phyloP scores from a whole-genome alignment of 2,113 vertebrate genomes.

The Cyanocitta stelleri region DNA sequence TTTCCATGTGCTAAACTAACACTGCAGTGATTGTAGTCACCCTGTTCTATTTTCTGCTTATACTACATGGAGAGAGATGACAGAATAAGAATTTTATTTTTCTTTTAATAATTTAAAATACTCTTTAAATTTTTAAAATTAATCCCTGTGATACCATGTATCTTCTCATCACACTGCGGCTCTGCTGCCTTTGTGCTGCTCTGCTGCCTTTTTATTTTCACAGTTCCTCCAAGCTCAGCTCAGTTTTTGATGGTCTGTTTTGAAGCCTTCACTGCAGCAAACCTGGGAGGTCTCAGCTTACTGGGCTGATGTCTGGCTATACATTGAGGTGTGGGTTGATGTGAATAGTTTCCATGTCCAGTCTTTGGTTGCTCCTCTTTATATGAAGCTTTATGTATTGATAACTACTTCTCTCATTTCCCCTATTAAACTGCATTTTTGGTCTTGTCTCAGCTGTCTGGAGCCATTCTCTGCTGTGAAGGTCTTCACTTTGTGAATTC shows the following conservation, averaged over 20 bases:
- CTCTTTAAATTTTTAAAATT: background rate
- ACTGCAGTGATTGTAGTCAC: background rate
- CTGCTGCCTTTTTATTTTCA: background rate
- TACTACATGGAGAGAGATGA: background rate
- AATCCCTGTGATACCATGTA: background rate
- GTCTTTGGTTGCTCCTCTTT: background rate
- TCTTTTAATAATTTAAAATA: background rate
- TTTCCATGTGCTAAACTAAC: background rate
- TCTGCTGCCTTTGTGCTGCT: background rate
- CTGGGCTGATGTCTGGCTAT: background rate
- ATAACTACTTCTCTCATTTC: background rate
- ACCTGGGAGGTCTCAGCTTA: background rate
- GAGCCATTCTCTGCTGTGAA: background rate
- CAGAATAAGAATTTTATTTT: background rate
- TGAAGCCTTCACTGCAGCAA: background rate
- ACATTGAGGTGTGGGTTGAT: background rate
- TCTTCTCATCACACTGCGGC: background rate
- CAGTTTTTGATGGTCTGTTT: rapidly evolving
- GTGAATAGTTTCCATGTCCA: background rate
- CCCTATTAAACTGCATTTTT: background rate
- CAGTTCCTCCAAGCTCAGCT: background rate
- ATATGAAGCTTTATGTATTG: background rate
- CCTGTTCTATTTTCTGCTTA: background rate
- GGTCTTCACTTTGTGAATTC: background rate
- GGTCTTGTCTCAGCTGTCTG: background rate